These are phyloP conservation scores for Idaea dimidiata DNA, from an alignment of 2,888 invertebrate genomes.

Conservation along the genomic window DNA sequence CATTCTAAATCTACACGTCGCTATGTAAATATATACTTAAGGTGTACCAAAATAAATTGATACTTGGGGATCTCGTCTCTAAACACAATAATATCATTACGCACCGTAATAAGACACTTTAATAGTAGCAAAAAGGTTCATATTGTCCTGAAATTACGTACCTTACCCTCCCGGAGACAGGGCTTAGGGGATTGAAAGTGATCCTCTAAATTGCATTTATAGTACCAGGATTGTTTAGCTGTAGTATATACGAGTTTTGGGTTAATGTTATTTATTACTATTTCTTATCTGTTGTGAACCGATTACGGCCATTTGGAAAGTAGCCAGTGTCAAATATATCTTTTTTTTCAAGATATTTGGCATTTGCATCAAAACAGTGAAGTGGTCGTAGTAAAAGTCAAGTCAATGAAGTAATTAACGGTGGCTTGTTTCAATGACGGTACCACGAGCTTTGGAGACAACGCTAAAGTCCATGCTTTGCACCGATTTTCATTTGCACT, in stretches of 20 bases:
- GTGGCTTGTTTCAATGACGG: too few relatives aligned
- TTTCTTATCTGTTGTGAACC: too few relatives aligned
- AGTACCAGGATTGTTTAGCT: background rate
- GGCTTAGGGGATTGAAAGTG: constrained; percentile 1
- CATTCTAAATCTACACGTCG: background rate
- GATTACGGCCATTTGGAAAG: too few relatives aligned
- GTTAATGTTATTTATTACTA: too few relatives aligned
- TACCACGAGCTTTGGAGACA: too few relatives aligned
- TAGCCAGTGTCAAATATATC: too few relatives aligned
- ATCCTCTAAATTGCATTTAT: background rate
- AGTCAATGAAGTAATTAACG: too few relatives aligned
- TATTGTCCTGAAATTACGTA: background rate
- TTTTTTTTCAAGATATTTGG: too few relatives aligned
- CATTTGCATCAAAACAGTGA: too few relatives aligned
- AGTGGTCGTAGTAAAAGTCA: too few relatives aligned
- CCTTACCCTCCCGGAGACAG: background rate
- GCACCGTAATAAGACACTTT: background rate
- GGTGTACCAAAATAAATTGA: background rate
- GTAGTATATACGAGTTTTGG: background rate
- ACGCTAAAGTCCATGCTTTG: too few relatives aligned
- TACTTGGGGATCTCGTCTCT: background rate
- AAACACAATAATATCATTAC: background rate
- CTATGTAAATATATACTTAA: background rate
- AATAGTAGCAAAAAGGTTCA: background rate
- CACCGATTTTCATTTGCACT: too few relatives aligned